A percentile compares a stretch with the other conserved stretches of the same genome.
Conservation (phyloP, 2,888 invertebrate species). For the Hipparchia semele region DNA sequence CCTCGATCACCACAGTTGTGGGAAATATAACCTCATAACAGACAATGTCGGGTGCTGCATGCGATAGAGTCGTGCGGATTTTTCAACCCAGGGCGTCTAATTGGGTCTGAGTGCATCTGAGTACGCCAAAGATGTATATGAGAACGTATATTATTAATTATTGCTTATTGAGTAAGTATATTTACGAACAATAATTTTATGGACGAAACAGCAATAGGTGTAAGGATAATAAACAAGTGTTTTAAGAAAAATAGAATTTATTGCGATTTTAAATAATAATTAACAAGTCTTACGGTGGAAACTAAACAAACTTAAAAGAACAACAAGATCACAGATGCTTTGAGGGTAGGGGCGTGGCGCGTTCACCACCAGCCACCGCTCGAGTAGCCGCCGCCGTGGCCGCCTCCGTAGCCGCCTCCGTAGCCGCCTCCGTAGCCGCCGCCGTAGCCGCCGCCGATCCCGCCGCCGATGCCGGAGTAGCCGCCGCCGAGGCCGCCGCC, state of each 20-base stretch:
- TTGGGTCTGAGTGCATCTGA: no score
- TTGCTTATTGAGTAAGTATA: not conserved
- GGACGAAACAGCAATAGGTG: not conserved
- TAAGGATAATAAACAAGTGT: not conserved
- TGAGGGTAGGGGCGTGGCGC: not conserved
- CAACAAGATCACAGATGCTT: slow-evolving; percentile 15
- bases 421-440: slow-evolving; percentile 42
- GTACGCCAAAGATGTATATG: no score
- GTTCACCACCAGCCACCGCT: slow-evolving; percentile 33
- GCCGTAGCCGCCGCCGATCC: not conserved
- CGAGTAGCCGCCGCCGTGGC: not conserved
- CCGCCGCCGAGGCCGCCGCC: not conserved
- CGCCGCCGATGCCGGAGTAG: not conserved
- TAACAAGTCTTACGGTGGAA: slow-evolving; percentile 16
- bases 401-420: slow-evolving; percentile 11
- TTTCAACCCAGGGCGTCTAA: no score
- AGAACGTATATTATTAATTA: no score
- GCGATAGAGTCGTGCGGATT: no score
- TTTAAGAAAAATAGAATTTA: slow-evolving; percentile 9
- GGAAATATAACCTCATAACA: no score
- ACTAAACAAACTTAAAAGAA: slow-evolving; percentile 14
- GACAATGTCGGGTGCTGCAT: no score
- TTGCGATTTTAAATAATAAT: slow-evolving; percentile 3
- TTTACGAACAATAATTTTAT: not conserved
- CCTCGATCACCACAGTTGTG: no score